Evolutionary conservation across 2,888 invertebrate genomes (phyloP).

Genomic region (Callyntrura sp.): DNA sequence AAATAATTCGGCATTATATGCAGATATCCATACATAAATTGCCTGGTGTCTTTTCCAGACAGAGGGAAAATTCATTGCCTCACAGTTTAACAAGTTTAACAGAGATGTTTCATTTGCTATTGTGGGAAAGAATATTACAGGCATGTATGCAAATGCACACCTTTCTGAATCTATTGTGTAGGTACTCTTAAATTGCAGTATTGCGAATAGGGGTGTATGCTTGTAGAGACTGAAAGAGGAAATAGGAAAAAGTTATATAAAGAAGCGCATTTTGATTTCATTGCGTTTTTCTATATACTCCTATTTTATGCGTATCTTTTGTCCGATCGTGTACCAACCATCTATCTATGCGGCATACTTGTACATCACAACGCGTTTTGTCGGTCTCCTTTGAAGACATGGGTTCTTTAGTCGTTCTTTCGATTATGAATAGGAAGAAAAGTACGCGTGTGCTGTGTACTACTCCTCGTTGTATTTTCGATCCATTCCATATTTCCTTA

Average conservation of each 20-base stretch:
- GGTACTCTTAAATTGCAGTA: too few relatives aligned
- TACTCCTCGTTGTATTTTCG: background rate
- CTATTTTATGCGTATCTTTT: slow-evolving; percentile 43
- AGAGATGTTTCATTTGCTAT: slow-evolving; percentile 22
- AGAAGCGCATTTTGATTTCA: slow-evolving; percentile 4
- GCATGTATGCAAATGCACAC: background rate
- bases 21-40: background rate
- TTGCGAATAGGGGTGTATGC: too few relatives aligned
- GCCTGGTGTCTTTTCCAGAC: slow-evolving; percentile 12
- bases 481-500: too few relatives aligned
- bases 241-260: background rate
- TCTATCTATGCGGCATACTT: too few relatives aligned
- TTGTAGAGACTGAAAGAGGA: background rate
- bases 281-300: background rate
- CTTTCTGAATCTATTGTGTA: background rate
- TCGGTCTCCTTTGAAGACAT: slow-evolving; percentile 65
- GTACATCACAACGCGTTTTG: slow-evolving; percentile 19
- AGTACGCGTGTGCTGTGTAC: background rate
- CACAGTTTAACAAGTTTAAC: slow-evolving; percentile 32
- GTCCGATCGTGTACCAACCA: slow-evolving; percentile 21
- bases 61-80: slow-evolving; percentile 6
- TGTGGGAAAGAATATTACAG: background rate
- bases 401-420: slow-evolving; percentile 19
- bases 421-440: background rate
- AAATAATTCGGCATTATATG: slow-evolving; percentile 28